Evolutionary conservation across 2,888 invertebrate genomes (phyloP), one percentile per base, ranked within the genome.

Genomic region (Tenthredo notha): DNA sequence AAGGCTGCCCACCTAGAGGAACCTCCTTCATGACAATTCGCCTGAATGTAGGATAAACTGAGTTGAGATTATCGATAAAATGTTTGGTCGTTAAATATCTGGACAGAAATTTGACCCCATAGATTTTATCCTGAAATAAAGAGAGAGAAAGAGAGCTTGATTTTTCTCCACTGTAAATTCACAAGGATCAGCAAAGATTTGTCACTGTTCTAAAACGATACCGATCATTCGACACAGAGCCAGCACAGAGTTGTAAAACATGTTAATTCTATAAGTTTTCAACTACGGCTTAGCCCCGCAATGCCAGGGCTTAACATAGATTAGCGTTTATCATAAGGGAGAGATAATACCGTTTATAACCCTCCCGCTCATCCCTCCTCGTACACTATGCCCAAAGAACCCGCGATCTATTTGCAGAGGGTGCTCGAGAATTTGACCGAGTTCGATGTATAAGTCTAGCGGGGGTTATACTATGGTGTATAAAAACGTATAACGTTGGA

Each of bases 211-310:
- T 7, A 61, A 61, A 61, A 61, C 61, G 61, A 18, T 67, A 33
- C 67, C 67, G 67, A 67, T 67, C 67, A 15, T 61, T 67, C 21
- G 72, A 74, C 72, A 43, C 25, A 4, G 18, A 33, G 25, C 54
- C 77, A 29, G 12, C 6, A 12, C 47, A 18, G 9, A 29, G 77
- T 77, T 77, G 77, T 77, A 77, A 77, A 77, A 77, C 77, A 77
- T 77, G 77, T 77, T 77, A 80, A 80, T 80, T 80, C 80, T 61
- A 80, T 80, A 40, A 80, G 80, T 61, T 80, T 80, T 80, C 80
- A 65, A 61, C 61, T 65, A 80, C 61, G 80, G 80, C 58, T 80
- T 80, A 80, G 29, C 37, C 61, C 65, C 61, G 40, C 80, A 65
- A 65, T 80, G 61, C 65, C 61, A 65, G 21, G 80, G 80, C 7